These are phyloP conservation scores for Mycteria americana DNA, from an alignment of 2,797 vertebrate species.

Conservation along the genomic window DNA sequence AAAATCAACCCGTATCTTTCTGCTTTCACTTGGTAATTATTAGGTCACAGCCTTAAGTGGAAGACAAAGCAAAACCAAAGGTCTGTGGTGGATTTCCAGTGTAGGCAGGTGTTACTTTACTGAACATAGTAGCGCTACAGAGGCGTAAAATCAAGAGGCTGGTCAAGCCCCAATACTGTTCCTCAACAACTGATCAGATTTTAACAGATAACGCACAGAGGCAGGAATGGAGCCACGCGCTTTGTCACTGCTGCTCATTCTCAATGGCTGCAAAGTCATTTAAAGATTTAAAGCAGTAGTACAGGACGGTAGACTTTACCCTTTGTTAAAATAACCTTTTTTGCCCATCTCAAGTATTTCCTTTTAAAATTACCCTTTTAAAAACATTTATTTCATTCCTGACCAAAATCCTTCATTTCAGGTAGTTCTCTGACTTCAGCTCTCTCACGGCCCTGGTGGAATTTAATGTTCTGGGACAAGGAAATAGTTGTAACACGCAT, in stretches of 20 bases:
- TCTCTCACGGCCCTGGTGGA: neutral
- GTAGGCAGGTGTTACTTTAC: neutral
- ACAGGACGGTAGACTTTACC: neutral
- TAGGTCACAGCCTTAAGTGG: neutral
- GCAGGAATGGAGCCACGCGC: rapidly evolving
- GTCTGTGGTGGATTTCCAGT: neutral
- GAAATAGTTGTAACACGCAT: neutral
- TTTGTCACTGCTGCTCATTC: neutral
- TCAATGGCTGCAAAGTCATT: neutral
- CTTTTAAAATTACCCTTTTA: neutral
- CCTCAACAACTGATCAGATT: neutral
- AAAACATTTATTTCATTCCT: neutral
- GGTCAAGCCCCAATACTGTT: neutral
- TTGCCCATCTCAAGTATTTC: neutral
- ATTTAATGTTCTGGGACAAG: neutral
- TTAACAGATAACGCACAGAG: neutral
- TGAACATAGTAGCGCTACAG: neutral
- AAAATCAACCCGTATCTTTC: neutral
- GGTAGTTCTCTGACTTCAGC: neutral
- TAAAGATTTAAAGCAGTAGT: neutral
- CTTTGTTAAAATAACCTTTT: neutral
- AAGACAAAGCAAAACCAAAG: neutral
- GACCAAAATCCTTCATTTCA: neutral
- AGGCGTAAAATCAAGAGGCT: neutral
- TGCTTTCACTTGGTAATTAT: neutral